Percentiles rank a stretch among this genome's conserved stretches.
phyloP scores from a whole-genome alignment of 2,797 vertebrate species.

The Chlorospingus flavigularis region DNA sequence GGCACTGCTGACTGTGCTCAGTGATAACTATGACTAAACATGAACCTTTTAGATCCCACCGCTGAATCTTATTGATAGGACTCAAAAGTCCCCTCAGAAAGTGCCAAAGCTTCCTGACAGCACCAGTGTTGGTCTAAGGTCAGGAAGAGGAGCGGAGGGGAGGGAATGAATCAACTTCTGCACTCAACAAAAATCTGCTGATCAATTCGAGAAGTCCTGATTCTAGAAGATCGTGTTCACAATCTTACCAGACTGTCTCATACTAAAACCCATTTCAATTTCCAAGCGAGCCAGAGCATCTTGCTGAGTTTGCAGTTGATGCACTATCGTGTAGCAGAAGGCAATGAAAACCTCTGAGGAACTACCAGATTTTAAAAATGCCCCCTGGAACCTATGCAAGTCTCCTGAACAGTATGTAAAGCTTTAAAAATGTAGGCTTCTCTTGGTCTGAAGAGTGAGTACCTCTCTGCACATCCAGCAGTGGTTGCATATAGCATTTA shows the following conservation, averaged over 20 bases:
- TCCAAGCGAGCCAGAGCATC: constrained; percentile 15
- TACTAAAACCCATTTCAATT: constrained; percentile 22
- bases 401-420: not conserved
- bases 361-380: not conserved
- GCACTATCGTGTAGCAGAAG: constrained; percentile 9
- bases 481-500: constrained; percentile 48
- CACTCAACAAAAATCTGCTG: constrained; percentile 33
- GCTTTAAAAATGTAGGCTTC: not conserved
- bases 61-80: not conserved
- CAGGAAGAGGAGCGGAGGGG: not conserved
- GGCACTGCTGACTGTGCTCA: constrained; percentile 16
- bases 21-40: constrained; percentile 51
- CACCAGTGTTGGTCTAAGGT: not conserved
- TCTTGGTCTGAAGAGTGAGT: not conserved
- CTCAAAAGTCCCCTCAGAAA: not conserved
- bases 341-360: not conserved
- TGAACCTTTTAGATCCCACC: constrained; percentile 38
- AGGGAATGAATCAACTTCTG: constrained; percentile 49
- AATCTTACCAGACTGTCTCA: constrained; percentile 32
- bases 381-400: constrained; percentile 16
- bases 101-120: not conserved
- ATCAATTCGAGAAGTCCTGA: constrained; percentile 25
- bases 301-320: constrained; percentile 35
- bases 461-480: constrained; percentile 20
- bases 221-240: constrained; percentile 34